These are phyloP conservation scores for Chelidonichthys spinosus DNA, from an alignment of 2,797 vertebrate genomes.

Conservation along the genomic window DNA sequence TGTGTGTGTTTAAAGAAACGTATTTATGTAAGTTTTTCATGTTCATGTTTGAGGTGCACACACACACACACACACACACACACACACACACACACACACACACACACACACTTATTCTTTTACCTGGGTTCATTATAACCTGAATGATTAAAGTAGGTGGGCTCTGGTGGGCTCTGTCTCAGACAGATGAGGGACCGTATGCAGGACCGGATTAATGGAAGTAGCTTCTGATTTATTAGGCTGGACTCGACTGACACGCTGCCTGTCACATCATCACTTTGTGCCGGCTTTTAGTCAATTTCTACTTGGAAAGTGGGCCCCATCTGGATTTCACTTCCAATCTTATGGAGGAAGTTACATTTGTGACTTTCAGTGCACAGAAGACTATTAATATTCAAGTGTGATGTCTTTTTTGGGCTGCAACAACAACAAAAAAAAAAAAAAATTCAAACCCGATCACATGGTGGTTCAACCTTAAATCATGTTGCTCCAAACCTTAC, in stretches of 20 bases:
- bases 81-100: too few species aligned
- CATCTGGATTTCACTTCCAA: slow-evolving; percentile 11
- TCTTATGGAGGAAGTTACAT: slow-evolving; percentile 7
- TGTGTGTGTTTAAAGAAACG: slow-evolving; percentile 6
- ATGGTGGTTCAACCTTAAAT: not conserved
- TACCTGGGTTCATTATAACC: slow-evolving; percentile 55
- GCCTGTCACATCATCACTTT: slow-evolving; percentile 12
- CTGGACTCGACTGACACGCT: slow-evolving; percentile 14
- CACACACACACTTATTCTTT: slow-evolving; percentile 56
- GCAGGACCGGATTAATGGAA: slow-evolving; percentile 29
- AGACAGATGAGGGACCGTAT: slow-evolving; percentile 22
- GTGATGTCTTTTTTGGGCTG: not conserved
- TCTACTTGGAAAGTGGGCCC: not conserved
- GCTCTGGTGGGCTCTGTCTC: slow-evolving; percentile 33
- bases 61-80: not conserved
- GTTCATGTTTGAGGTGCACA: too few species aligned
- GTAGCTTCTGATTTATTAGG: slow-evolving; percentile 26
- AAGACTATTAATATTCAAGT: not conserved
- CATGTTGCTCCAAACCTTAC: not conserved
- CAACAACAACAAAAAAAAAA: too few species aligned
- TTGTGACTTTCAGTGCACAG: not conserved
- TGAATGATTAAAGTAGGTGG: slow-evolving; percentile 73
- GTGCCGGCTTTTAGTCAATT: slow-evolving; percentile 8
- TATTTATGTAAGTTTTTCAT: not conserved
- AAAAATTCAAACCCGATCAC: not conserved